Evolutionary conservation across 2,797 vertebrate genomes (phyloP), one percentile per base, ranked within the genome.

Genomic region (Labeo calbasu): DNA sequence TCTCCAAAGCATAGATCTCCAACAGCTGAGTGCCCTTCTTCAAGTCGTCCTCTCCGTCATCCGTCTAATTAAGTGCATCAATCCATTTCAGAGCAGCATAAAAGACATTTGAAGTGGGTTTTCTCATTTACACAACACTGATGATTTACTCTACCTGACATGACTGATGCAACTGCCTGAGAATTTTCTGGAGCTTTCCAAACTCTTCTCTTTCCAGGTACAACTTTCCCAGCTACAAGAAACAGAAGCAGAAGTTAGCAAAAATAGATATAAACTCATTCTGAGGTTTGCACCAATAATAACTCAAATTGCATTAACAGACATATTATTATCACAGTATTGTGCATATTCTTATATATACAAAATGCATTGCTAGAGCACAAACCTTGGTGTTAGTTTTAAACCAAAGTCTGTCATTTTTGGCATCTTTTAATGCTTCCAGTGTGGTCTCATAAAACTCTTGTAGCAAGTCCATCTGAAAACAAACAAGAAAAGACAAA

Each of bases 381-480:
- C 76, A 32, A 80, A 99, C 98, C 98, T 97, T 97, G 90, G 96
- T 97, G 91, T 97, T 97, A 86, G 96, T 97, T 91, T 97, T 97
- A 95, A 97, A 97, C 96, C 96, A 97, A 89, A 97, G 95, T 90
- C 96, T 94, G 91, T 97, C 96, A 90, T 97, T 97, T 94, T 97
- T 97, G 91, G 96, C 96, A 93, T 99, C 98, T 94, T 99, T 99
- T 93, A 96, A 93, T 82, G 98, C 98, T 90, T 99, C 98, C 93
- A 99, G 91, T 57, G 98, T 99, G 85, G 98, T 99, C 96, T 99
- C 98, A 89, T 99, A 99, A 93, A 99, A 99, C 94, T 99, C 98
- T 92, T 99, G 98, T 90, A 99, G 96, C 90, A 99, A 95, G 93
- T 99, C 98, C 98, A 99, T 99, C 98, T 99, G 92, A 48, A 66